Conservation (phyloP, 2,888 invertebrate genomes). For the Nowickia ferox region DNA sequence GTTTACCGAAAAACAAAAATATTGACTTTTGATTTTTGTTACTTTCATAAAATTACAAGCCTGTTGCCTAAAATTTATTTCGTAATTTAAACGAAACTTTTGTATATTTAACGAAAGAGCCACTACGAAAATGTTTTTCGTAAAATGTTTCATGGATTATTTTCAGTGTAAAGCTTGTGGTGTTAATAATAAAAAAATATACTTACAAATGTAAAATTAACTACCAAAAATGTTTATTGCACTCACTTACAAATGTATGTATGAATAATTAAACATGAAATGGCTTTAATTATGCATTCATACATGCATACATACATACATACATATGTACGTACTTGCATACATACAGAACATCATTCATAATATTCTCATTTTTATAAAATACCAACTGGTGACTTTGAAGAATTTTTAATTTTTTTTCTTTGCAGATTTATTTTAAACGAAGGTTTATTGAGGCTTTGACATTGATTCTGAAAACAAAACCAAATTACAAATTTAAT, state of each 20-base stretch:
- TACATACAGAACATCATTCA: constrained; percentile 52
- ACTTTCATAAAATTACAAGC: too few relatives aligned
- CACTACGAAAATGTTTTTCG: too few relatives aligned
- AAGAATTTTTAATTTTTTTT: constrained; percentile 52
- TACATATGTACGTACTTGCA: constrained; percentile 39
- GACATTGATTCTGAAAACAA: constrained; percentile 67
- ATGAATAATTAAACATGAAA: constrained; percentile 48
- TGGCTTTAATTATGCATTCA: constrained; percentile 27
- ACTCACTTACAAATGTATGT: not conserved
- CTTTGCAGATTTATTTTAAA: constrained; percentile 62
- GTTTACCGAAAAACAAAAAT: too few relatives aligned
- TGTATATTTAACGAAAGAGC: too few relatives aligned
- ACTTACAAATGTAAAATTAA: not conserved
- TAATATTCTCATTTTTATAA: constrained; percentile 48
- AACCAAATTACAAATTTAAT: constrained; percentile 26
- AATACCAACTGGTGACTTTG: constrained; percentile 54
- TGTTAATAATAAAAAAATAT: not conserved
- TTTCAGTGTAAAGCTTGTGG: not conserved
- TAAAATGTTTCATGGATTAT: too few relatives aligned
- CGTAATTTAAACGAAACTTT: too few relatives aligned
- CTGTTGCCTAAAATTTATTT: too few relatives aligned
- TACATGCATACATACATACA: constrained; percentile 28
- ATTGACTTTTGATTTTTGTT: too few relatives aligned
- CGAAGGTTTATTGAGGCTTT: constrained; percentile 69
- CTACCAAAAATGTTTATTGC: constrained; percentile 15